Base-by-base conservation (phyloP, 2,113 vertebrate species). In the Pandion haliaetus region DNA sequence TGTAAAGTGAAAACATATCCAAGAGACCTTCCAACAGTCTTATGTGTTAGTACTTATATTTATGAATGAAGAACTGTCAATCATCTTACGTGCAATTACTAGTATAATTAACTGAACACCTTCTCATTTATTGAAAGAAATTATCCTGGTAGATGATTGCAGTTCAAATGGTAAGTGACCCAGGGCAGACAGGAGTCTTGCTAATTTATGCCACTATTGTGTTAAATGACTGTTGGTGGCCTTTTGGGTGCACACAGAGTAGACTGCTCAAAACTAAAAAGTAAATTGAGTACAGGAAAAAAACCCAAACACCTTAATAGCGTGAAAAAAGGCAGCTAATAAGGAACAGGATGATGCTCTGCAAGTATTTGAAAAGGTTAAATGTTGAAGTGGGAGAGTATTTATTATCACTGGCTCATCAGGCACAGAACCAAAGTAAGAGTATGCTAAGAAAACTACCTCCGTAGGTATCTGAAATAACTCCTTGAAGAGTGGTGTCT, bases 11-110 rank as follows among this genome's bases (percentile, higher is more conserved):
- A 97, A 86, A 94, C 49, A 40, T 99, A 99, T 66, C 93, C 98
- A 0, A 80, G 97, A 28, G 95, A 98, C 31, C 98, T 99, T 20
- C 98, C 98, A 5, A 97, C 95, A 6, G 71, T 99, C 49, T n/a
- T n/a, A n/a, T n/a, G n/a, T n/a, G n/a, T n/a, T n/a, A n/a, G 74
- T 99, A 52, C 95, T 99, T 71, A 99, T 98, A 91, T 99, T 98
- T 95, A 62, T 98, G 92, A 94, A 99, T 4, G 99, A 99, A 93
- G 98, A 98, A 18, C 95, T 98, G 25, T 99, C 98, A 4, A 15
- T 98, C 73, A 97, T 99, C 81, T 97, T 98, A 47, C 87, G 98
- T 62, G 98, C 98, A 34, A 63, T 99, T 63, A 93, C 95, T 82
- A 98, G 98, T 91, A 72, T 99, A 86, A 98, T 98, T 17, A 96